Conservation (phyloP, 2,888 invertebrate genomes). For the Apocheima hispidaria region DNA sequence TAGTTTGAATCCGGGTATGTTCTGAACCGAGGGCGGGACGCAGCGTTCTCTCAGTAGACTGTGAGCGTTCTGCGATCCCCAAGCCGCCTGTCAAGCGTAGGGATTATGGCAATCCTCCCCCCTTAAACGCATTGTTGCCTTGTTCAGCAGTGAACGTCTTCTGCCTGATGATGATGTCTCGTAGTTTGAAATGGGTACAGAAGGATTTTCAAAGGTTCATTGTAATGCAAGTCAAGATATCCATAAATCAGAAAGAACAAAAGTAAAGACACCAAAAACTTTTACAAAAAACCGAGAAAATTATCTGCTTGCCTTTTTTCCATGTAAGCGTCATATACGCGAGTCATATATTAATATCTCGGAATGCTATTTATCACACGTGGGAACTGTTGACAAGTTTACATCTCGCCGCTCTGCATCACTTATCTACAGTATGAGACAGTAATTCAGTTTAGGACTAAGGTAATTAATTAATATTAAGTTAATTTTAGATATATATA, state of each 20-base stretch:
- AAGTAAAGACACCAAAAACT: not conserved
- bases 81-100: too few species aligned
- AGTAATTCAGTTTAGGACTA: conserved; percentile 10
- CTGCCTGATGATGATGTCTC: conserved; percentile 3
- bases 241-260: conserved; percentile 1
- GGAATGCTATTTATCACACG: conserved; percentile 26
- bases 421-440: not conserved
- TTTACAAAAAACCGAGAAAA: not conserved
- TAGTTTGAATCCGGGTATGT: too few species aligned
- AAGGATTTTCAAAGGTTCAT: not conserved
- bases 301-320: conserved; percentile 1
- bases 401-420: conserved; percentile 14
- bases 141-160: too few species aligned
- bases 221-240: not conserved
- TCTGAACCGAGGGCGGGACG: too few species aligned
- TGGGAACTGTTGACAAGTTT: conserved; percentile 32
- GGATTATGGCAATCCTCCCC: too few species aligned
- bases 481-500: too few species aligned
- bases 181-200: not conserved
- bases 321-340: conserved; percentile 9
- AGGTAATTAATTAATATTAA: too few species aligned
- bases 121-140: too few species aligned
- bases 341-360: conserved; percentile 27
- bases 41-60: too few species aligned
- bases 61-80: too few species aligned